Conservation (phyloP, 2,113 vertebrate species). For the Pelvicachromis taeniatus region DNA sequence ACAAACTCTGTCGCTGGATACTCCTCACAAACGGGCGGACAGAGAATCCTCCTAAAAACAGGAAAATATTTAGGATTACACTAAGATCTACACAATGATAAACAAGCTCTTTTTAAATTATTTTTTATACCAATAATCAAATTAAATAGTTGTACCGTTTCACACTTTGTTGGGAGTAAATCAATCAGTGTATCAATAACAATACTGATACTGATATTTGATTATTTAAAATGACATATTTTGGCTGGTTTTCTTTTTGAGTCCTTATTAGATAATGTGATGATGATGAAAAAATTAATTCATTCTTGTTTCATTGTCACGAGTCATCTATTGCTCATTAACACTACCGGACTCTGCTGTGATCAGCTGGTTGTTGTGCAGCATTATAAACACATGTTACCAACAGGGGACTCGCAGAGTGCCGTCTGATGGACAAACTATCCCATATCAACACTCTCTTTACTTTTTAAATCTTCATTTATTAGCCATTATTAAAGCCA, state of each 20-base stretch:
- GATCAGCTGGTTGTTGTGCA: neutral
- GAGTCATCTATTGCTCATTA: neutral
- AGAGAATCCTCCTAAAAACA: slow-evolving; percentile 87
- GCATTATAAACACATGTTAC: neutral
- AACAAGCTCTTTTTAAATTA: neutral
- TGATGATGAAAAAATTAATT: rapidly evolving
- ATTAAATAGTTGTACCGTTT: neutral
- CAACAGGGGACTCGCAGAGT: neutral
- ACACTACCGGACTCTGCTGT: neutral
- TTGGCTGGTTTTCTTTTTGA: neutral
- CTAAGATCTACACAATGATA: neutral
- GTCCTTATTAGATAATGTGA: neutral
- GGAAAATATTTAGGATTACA: neutral
- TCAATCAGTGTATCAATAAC: neutral
- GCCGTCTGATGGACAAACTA: neutral
- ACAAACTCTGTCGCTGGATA: slow-evolving; percentile 92
- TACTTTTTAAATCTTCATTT: neutral
- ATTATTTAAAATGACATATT: neutral
- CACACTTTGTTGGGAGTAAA: neutral
- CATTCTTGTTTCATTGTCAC: neutral
- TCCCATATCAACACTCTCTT: neutral
- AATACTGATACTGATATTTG: neutral
- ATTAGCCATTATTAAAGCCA: neutral
- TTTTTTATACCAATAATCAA: neutral
- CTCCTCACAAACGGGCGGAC: slow-evolving; percentile 93